Conservation (phyloP, 2,113 vertebrate species). For the Phrynosoma platyrhinos region DNA sequence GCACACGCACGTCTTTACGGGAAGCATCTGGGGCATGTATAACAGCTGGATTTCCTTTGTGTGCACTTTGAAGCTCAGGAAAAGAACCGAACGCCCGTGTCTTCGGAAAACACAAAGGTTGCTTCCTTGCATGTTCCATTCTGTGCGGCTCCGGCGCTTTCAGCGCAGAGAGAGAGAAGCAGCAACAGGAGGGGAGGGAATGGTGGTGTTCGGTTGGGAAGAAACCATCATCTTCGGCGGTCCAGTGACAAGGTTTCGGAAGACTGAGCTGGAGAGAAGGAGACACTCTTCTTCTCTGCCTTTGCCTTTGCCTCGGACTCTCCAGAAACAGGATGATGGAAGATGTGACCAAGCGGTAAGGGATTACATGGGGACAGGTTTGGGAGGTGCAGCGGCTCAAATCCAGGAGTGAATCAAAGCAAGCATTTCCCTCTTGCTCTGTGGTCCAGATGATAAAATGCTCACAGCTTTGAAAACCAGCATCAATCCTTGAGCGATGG, state of each 20-base stretch:
- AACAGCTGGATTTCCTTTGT: conserved; percentile 4
- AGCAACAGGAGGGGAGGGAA: too few relatives aligned
- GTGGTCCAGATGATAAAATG: too few relatives aligned
- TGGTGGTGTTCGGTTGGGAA: too few relatives aligned
- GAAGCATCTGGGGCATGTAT: neutral
- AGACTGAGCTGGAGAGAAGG: too few relatives aligned
- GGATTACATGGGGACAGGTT: neutral
- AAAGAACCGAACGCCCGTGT: neutral
- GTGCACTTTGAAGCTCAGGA: neutral
- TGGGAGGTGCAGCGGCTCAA: too few relatives aligned
- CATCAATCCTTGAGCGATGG: too few relatives aligned
- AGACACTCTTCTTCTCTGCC: neutral
- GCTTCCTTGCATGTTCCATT: neutral
- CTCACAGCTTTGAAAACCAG: neutral
- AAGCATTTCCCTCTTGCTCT: neutral
- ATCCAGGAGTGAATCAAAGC: too few relatives aligned
- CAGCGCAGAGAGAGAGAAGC: too few relatives aligned
- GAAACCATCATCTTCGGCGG: too few relatives aligned
- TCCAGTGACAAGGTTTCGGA: neutral
- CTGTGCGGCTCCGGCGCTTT: neutral
- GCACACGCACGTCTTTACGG: neutral
- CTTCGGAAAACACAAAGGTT: neutral
- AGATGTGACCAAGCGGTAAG: conserved; percentile 2
- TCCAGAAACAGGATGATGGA: neutral
- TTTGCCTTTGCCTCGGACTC: neutral